These are phyloP conservation scores for Xyrauchen texanus DNA, from an alignment of 2,113 vertebrate genomes.

Conservation along the genomic window DNA sequence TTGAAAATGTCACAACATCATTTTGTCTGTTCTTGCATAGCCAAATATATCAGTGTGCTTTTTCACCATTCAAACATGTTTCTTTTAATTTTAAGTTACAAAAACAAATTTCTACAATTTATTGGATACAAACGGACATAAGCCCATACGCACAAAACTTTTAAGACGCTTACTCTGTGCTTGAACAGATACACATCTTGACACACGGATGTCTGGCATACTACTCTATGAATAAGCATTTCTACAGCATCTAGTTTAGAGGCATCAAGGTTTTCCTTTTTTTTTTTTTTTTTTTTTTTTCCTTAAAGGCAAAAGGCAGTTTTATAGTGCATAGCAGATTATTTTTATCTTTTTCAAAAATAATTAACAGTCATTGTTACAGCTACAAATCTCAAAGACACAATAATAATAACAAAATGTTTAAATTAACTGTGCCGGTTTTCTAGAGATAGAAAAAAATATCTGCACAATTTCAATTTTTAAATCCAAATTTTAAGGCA, in stretches of 20 bases:
- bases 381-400: slow-evolving; percentile 65
- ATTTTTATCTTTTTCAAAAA: slow-evolving; percentile 34
- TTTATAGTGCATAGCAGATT: slow-evolving; percentile 90
- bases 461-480: slow-evolving; percentile 61
- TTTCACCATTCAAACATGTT: slow-evolving; percentile 73
- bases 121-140: slow-evolving; percentile 64
- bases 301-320: slow-evolving; percentile 89
- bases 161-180: slow-evolving; percentile 83
- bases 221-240: slow-evolving; percentile 65
- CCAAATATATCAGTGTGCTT: slow-evolving; percentile 80
- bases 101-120: slow-evolving; percentile 70
- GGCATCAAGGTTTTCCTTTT: slow-evolving; percentile 84
- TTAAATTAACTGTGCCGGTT: slow-evolving; percentile 56
- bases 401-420: slow-evolving; percentile 52
- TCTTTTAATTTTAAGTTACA: slow-evolving; percentile 21
- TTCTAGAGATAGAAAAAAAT: slow-evolving; percentile 60
- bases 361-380: slow-evolving; percentile 71
- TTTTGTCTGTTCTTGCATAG: slow-evolving; percentile 85
- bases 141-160: slow-evolving; percentile 62
- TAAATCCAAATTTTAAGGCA: slow-evolving; percentile 64
- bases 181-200: slow-evolving; percentile 71
- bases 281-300: slow-evolving; percentile 60
- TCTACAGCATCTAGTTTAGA: slow-evolving; percentile 83
- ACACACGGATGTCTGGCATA: slow-evolving; percentile 58
- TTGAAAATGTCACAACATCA: slow-evolving; percentile 65